Conservation (phyloP, 2,113 vertebrate genomes). For the Eretmochelys imbricata region DNA sequence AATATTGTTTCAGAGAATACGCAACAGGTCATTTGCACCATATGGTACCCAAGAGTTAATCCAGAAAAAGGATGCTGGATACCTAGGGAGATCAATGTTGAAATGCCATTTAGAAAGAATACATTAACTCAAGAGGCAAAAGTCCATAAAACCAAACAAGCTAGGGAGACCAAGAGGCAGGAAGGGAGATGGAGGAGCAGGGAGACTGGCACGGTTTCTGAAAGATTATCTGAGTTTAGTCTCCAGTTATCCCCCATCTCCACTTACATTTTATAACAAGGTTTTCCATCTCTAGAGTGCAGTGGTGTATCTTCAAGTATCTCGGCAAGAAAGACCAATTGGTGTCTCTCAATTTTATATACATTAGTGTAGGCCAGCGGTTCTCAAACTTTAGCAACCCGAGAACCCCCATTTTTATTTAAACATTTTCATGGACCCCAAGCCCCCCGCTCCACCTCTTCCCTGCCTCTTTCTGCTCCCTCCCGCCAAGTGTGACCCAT, state of each 20-base stretch:
- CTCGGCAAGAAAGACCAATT: neutral
- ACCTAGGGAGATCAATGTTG: constrained; percentile 62
- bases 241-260: neutral
- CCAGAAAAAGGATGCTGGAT: constrained; percentile 71
- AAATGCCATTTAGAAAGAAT: constrained; percentile 80
- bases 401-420: too few species aligned
- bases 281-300: too few species aligned
- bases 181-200: neutral
- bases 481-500: too few species aligned
- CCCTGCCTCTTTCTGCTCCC: too few species aligned
- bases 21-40: constrained; percentile 76
- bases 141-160: constrained; percentile 64
- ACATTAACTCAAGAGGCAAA: constrained; percentile 67
- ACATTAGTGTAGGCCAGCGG: neutral
- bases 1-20: constrained; percentile 48
- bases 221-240: constrained; percentile 15
- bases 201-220: neutral
- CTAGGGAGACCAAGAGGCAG: neutral
- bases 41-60: constrained; percentile 81
- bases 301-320: neutral
- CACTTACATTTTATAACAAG: neutral
- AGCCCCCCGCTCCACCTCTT: too few species aligned
- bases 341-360: neutral
- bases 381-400: too few species aligned
- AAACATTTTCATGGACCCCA: too few species aligned